A percentile compares a stretch with the other conserved stretches of the same genome.
These are phyloP conservation scores for Drosophila kanekoi DNA, from an alignment of 2,888 invertebrate genomes.

Conservation along the genomic window DNA sequence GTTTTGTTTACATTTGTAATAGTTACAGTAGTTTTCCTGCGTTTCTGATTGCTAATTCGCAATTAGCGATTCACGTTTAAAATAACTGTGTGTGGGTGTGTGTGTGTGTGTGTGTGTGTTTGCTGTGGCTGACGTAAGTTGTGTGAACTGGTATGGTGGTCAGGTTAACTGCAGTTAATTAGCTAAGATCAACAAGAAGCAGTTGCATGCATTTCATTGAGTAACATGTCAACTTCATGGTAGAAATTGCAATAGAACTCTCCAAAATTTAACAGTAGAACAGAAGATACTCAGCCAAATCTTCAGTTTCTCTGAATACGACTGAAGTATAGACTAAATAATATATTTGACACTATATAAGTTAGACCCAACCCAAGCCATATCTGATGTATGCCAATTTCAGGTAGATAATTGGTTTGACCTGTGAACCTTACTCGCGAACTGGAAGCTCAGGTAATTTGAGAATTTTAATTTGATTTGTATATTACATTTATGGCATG, in stretches of 20 bases:
- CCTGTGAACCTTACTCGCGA: too few species aligned
- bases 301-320: not conserved
- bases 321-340: too few species aligned
- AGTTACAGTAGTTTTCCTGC: constrained; percentile 37
- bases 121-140: constrained; percentile 6
- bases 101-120: constrained; percentile 9
- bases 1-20: constrained; percentile 46
- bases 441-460: too few species aligned
- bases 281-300: not conserved
- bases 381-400: too few species aligned
- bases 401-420: too few species aligned
- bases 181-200: constrained; percentile 23
- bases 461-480: not conserved
- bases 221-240: not conserved
- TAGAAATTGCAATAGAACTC: not conserved
- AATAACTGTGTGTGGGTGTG: not conserved
- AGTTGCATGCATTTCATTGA: constrained; percentile 35
- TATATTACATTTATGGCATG: constrained; percentile 2
- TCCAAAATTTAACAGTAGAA: not conserved
- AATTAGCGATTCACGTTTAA: constrained; percentile 25
- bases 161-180: constrained; percentile 18
- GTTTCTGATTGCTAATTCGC: constrained; percentile 44
- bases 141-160: not conserved
- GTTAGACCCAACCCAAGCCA: too few species aligned
- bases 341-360: too few species aligned